These are phyloP conservation scores for Corydoras sp. DNA, from an alignment of 2,113 vertebrate genomes.

Conservation along the genomic window DNA sequence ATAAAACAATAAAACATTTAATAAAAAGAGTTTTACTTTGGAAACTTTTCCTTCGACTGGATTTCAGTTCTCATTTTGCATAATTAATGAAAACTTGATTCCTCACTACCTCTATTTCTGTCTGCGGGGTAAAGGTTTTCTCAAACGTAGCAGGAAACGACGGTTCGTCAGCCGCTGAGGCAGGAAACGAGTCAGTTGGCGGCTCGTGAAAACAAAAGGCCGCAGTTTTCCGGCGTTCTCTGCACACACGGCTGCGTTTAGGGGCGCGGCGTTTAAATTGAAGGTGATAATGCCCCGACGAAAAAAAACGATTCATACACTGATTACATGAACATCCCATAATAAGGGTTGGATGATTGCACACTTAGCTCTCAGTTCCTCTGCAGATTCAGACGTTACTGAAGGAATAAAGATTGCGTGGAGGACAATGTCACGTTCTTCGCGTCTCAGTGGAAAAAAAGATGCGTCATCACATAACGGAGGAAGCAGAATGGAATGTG, in stretches of 20 bases:
- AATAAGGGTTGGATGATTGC: too few species aligned
- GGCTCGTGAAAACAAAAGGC: slow-evolving; percentile 36
- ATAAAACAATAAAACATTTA: too few species aligned
- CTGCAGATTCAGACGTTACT: too few species aligned
- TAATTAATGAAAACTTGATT: background rate
- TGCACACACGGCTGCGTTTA: background rate
- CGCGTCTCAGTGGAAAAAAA: too few species aligned
- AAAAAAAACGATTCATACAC: background rate
- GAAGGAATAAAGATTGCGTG: too few species aligned
- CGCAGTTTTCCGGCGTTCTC: slow-evolving; percentile 35
- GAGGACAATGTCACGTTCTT: background rate
- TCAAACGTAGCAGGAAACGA: slow-evolving; percentile 54
- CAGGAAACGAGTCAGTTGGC: slow-evolving; percentile 51
- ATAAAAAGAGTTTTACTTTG: too few species aligned
- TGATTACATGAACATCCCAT: too few species aligned
- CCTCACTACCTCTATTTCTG: background rate
- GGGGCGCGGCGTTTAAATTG: background rate
- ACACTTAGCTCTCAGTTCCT: too few species aligned
- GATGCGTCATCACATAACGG: background rate
- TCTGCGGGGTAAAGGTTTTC: background rate
- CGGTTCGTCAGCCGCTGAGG: slow-evolving; percentile 27
- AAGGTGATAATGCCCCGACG: background rate
- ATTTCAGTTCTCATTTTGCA: too few species aligned
- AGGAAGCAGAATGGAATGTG: background rate
- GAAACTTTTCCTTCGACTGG: too few species aligned